Evolutionary conservation across 2,113 vertebrate species (phyloP).

Genomic region (Dicerorhinus sumatrensis): DNA sequence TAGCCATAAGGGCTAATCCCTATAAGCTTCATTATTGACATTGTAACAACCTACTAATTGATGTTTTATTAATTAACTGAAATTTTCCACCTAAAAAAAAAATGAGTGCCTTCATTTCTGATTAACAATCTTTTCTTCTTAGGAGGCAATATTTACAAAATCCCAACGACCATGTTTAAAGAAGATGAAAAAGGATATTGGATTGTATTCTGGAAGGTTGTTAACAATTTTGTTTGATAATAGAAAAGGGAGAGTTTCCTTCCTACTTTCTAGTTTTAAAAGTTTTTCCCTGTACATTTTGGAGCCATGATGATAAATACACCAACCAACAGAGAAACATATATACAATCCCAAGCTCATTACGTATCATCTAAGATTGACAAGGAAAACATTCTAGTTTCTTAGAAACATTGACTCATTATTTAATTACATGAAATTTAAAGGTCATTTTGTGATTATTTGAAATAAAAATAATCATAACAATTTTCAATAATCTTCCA

Average conservation of each 20-base stretch:
- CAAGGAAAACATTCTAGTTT: background rate
- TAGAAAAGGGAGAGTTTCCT: background rate
- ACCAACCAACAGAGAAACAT: background rate
- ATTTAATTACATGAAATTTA: slow-evolving; percentile 5
- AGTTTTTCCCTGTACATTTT: background rate
- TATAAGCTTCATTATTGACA: slow-evolving; percentile 44
- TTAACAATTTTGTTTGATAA: slow-evolving; percentile 18
- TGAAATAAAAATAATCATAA: slow-evolving; percentile 19
- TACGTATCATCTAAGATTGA: background rate
- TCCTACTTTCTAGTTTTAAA: slow-evolving; percentile 49
- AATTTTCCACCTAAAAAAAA: slow-evolving; percentile 25
- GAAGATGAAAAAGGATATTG: background rate
- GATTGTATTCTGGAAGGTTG: background rate
- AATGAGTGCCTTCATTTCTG: background rate
- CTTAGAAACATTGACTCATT: slow-evolving; percentile 13
- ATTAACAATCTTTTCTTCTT: slow-evolving; percentile 37
- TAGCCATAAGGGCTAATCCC: slow-evolving; percentile 24
- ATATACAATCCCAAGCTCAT: background rate
- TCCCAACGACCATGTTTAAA: background rate
- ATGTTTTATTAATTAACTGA: slow-evolving; percentile 53
- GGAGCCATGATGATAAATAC: background rate
- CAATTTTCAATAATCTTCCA: background rate
- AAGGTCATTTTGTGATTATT: background rate
- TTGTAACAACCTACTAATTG: background rate
- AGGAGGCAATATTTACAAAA: slow-evolving; percentile 45